phyloP scores from a whole-genome alignment of 1,140 invertebrate species.

The Zaprionus davidi region DNA sequence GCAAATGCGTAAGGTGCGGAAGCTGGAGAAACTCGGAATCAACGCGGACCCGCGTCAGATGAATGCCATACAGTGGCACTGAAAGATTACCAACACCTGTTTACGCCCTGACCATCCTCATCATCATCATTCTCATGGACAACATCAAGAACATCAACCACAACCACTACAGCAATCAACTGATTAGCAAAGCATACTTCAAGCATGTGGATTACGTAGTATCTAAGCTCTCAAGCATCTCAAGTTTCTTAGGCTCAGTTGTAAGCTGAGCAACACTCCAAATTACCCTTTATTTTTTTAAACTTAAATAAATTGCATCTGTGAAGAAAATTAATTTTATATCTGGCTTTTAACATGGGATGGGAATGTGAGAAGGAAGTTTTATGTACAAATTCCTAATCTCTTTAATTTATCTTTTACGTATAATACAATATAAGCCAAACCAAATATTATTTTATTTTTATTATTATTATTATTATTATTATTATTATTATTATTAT shows the following conservation, averaged over 20 bases:
- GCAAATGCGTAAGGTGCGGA: slow-evolving; percentile 69
- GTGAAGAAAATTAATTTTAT: neutral
- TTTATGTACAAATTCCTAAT: too few relatives aligned
- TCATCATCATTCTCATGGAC: slow-evolving; percentile 13
- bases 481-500: too few relatives aligned
- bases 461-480: too few relatives aligned
- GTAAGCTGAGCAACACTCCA: slow-evolving; percentile 35
- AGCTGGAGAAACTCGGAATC: slow-evolving; percentile 69
- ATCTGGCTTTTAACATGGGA: too few relatives aligned
- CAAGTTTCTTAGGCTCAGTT: slow-evolving; percentile 69
- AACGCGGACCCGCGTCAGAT: slow-evolving; percentile 63
- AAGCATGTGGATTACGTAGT: slow-evolving; percentile 64
- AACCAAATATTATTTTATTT: too few relatives aligned
- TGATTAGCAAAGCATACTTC: slow-evolving; percentile 52
- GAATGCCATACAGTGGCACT: slow-evolving; percentile 46
- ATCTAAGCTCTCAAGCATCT: slow-evolving; percentile 38
- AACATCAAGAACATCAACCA: slow-evolving; percentile 4
- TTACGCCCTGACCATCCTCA: neutral
- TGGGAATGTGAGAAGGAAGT: too few relatives aligned
- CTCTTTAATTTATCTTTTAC: too few relatives aligned
- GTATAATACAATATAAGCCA: too few relatives aligned
- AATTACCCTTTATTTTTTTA: slow-evolving; percentile 5
- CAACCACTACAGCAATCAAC: neutral
- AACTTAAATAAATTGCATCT: slow-evolving; percentile 4
- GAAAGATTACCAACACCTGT: neutral